Percentiles rank a stretch among this genome's conserved stretches.
These are phyloP conservation scores for Lasioglossum marginatum DNA, from an alignment of 2,888 invertebrate genomes.

Conservation along the genomic window DNA sequence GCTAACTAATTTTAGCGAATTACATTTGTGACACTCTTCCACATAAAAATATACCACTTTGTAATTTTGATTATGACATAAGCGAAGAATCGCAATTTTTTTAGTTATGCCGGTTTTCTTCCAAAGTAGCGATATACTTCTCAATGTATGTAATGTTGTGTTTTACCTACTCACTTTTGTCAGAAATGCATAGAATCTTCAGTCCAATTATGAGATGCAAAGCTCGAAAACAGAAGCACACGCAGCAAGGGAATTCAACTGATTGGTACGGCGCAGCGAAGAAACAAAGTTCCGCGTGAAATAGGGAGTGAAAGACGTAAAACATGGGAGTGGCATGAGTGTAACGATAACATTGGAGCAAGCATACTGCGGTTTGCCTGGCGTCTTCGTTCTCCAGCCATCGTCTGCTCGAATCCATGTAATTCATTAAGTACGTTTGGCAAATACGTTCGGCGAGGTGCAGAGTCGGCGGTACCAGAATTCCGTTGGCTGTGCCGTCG, in stretches of 20 bases:
- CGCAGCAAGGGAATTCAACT: background rate
- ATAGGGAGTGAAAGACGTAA: background rate
- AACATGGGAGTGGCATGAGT: background rate
- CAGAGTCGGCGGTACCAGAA: background rate
- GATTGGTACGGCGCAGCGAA: background rate
- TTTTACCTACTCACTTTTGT: background rate
- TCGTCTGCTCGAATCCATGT: background rate
- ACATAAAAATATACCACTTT: too few species aligned
- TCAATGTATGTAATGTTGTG: background rate
- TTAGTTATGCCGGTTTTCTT: too few species aligned
- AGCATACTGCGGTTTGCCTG: conserved; percentile 45
- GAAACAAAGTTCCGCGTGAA: background rate
- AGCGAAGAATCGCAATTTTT: too few species aligned
- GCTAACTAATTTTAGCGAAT: too few species aligned
- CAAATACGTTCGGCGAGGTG: background rate
- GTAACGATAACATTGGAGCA: background rate
- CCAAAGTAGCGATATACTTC: too few species aligned
- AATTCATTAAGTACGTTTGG: conserved; percentile 27
- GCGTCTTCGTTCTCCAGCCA: background rate
- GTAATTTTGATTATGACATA: too few species aligned
- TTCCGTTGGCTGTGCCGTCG: background rate
- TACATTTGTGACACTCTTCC: too few species aligned
- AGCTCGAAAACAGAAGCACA: background rate
- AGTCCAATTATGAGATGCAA: background rate
- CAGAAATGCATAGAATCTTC: background rate